A percentile compares a stretch with the other conserved stretches of the same genome.
Evolutionary conservation across 2,113 vertebrate genomes (phyloP).

Genomic region (Phainopepla nitens): DNA sequence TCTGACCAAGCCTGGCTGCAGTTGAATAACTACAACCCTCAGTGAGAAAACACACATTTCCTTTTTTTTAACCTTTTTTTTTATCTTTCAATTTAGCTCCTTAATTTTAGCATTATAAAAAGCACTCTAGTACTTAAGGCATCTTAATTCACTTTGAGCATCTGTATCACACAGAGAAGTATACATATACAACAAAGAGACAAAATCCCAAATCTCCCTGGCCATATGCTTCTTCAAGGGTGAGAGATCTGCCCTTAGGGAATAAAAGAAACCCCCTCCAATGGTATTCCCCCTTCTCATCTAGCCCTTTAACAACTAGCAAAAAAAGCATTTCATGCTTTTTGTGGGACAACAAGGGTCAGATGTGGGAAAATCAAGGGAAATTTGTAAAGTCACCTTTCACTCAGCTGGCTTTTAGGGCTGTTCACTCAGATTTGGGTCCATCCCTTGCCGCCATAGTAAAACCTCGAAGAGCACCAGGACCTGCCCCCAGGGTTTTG

Average conservation of each 20-base stretch:
- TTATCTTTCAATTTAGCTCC: neutral
- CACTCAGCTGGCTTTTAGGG: neutral
- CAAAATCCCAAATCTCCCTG: neutral
- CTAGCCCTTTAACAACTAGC: neutral
- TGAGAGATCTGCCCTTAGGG: neutral
- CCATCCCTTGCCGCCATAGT: neutral
- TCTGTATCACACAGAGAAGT: neutral
- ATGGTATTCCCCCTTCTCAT: fast-evolving
- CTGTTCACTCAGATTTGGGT: neutral
- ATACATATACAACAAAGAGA: neutral
- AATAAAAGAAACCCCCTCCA: neutral
- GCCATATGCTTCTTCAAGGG: neutral
- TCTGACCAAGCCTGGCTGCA: neutral
- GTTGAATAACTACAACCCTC: neutral
- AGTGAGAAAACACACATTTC: neutral
- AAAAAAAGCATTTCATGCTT: neutral
- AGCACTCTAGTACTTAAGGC: neutral
- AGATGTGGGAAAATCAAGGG: neutral
- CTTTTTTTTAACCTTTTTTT: neutral
- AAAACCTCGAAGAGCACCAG: neutral
- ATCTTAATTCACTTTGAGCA: neutral
- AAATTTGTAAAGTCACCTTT: neutral
- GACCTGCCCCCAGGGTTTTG: neutral
- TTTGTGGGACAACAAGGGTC: neutral
- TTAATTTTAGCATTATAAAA: neutral